Evolutionary conservation across 2,888 invertebrate species (phyloP).

Genomic region (Salticus scenicus): DNA sequence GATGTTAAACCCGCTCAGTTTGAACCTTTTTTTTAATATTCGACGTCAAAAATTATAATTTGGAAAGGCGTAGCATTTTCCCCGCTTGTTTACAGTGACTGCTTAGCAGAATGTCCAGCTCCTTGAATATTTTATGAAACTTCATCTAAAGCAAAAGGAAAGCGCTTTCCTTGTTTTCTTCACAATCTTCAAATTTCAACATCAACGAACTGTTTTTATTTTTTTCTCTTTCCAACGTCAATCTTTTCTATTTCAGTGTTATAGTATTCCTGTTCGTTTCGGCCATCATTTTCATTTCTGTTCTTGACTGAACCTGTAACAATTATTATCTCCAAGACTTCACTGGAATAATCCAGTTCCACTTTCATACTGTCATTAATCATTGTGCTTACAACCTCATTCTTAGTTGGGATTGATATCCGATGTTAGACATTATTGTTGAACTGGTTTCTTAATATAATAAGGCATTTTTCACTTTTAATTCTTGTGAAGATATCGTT

Average conservation of each 20-base stretch:
- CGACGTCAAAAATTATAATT: slow-evolving; percentile 7
- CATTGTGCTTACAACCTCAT: slow-evolving; percentile 13
- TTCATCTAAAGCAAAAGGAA: too few species aligned
- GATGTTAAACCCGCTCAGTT: too few species aligned
- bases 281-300: slow-evolving; percentile 9
- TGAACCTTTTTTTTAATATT: slow-evolving; percentile 7
- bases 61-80: slow-evolving; percentile 1
- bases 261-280: slow-evolving; percentile 18
- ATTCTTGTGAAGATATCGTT: slow-evolving; percentile 11
- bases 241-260: slow-evolving; percentile 32
- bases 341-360: slow-evolving; percentile 3
- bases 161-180: too few species aligned
- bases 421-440: slow-evolving; percentile 11
- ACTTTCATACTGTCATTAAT: neutral
- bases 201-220: slow-evolving; percentile 15
- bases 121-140: too few species aligned
- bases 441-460: slow-evolving; percentile 19
- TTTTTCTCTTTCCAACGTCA: slow-evolving; percentile 8
- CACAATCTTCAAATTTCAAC: slow-evolving; percentile 24
- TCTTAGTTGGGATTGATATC: neutral
- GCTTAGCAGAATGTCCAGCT: too few species aligned
- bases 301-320: too few species aligned
- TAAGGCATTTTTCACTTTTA: slow-evolving; percentile 26
- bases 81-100: slow-evolving; percentile 13
- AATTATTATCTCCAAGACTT: neutral